phyloP scores from a whole-genome alignment of 2,888 invertebrate species.

The Enchytraeus crypticus region DNA sequence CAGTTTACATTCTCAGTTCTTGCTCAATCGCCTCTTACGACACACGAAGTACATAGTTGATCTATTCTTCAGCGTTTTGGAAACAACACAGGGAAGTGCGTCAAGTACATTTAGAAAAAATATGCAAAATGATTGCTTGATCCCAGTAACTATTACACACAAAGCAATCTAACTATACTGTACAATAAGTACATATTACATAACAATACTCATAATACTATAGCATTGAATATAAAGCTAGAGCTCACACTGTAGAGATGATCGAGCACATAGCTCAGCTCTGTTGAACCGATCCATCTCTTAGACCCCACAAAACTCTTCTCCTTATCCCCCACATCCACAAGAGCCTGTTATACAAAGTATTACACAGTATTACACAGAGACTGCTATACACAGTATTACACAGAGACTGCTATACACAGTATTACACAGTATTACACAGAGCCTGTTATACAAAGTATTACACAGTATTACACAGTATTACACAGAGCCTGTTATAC shows the following conservation, averaged over 20 bases:
- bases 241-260: conserved; percentile 7
- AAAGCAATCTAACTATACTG: too few relatives aligned
- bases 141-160: too few relatives aligned
- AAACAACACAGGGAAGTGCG: background rate
- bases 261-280: conserved; percentile 85
- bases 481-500: background rate
- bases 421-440: background rate
- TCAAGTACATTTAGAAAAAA: background rate
- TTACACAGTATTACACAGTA: background rate
- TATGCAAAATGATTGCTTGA: background rate
- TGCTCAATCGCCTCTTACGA: too few relatives aligned
- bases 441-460: background rate
- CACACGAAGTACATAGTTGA: too few relatives aligned
- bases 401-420: background rate
- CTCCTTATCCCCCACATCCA: conserved; percentile 87
- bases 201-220: too few relatives aligned
- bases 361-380: background rate
- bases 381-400: background rate
- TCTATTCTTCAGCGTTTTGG: too few relatives aligned
- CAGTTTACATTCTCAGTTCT: too few relatives aligned
- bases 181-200: too few relatives aligned
- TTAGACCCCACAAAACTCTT: conserved; percentile 75
- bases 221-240: too few relatives aligned
- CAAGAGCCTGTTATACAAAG: conserved; percentile 64
- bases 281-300: conserved; percentile 97